A percentile compares a stretch with the other conserved stretches of the same genome.
Conservation (phyloP, 2,113 vertebrate genomes). For the Saguinus imperator region DNA sequence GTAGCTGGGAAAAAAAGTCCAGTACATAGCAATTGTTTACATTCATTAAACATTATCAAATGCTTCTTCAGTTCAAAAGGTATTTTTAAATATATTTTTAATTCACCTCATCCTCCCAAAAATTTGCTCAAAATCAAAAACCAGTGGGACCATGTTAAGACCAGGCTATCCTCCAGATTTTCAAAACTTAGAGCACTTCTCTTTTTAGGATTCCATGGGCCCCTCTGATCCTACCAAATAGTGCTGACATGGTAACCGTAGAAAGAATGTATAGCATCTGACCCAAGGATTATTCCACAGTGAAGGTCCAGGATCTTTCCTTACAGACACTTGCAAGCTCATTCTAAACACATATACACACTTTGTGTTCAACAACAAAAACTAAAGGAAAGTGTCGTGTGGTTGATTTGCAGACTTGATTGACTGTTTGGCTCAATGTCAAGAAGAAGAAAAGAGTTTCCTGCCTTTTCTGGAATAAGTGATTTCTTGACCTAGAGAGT, state of each 20-base stretch:
- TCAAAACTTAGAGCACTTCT: not conserved
- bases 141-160: not conserved
- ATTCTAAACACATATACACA: not conserved
- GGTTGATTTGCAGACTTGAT: not conserved
- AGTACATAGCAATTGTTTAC: not conserved
- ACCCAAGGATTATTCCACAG: not conserved
- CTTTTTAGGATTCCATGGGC: not conserved
- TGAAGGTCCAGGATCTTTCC: not conserved
- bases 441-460: slow-evolving; percentile 14
- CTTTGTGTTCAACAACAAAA: not conserved
- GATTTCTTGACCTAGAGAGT: not conserved
- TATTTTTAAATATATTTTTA: not conserved
- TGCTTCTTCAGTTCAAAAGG: not conserved
- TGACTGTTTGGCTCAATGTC: not conserved
- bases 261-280: not conserved
- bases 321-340: not conserved
- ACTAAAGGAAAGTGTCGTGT: not conserved
- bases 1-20: not conserved
- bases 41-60: not conserved
- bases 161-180: not conserved
- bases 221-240: not conserved
- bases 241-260: not conserved
- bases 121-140: not conserved
- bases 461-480: not conserved
- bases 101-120: not conserved